Evolutionary conservation across 2,888 invertebrate genomes (phyloP), one percentile per base, ranked within the genome.

Genomic region (Drosophila borborema): DNA sequence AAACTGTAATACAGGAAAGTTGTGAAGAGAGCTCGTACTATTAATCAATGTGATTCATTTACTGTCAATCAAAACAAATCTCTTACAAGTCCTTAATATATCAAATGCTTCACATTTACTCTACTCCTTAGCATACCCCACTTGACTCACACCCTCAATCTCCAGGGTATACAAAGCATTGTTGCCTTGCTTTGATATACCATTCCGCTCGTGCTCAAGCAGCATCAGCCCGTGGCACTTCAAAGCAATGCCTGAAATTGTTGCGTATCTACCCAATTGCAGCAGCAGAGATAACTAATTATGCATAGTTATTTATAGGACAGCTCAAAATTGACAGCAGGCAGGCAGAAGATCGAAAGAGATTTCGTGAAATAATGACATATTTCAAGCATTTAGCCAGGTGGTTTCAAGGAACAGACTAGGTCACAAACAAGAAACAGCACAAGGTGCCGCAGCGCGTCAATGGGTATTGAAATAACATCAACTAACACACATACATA

Each of bases 331-430:
- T 55, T 74, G 70, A 60, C 70, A 75, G 31, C 36, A 10, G 18
- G 31, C 36, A 10, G 18, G 12, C 53, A n/a, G 58, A 43, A 28
- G 23, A 45, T 53, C 53, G 46, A 45, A 55, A 72, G 20, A 62
- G 18, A 74, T 75, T 36, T 58, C 23, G 43, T 12, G 41, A 51
- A 46, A 49, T 54, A 10, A 58, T 43, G 53, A 71, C 48, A 48
- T 16, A 43, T 53, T 40, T 34, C 41, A 46, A 45, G 55, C 49
- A 34, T 64, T 48, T 56, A 20, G 60, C 63, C 75, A 75, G 77
- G 75, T 75, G 72, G 55, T 43, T 63, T 66, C 75, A 75, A 75
- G 75, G 72, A 46, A 10, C 63, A 40, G 49, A 54, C 60, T 18
- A 18, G 51, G 34, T n/a, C 53, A 41, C 0, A 31, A 14, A 6